Evolutionary conservation across 1,140 invertebrate species (phyloP), one percentile per base, ranked within the genome.

Genomic region (Meloidogyne chitwoodi): DNA sequence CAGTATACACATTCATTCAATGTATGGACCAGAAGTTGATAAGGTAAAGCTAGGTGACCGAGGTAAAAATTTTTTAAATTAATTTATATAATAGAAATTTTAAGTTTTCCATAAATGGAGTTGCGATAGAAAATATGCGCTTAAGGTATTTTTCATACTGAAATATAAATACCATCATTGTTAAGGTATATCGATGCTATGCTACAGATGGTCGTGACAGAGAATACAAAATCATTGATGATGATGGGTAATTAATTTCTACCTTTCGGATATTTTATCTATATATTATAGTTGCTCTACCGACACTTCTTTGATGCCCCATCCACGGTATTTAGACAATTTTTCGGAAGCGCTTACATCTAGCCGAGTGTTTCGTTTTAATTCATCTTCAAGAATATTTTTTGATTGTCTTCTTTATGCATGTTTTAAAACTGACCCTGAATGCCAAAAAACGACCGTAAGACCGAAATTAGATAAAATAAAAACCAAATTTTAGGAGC

Each of bases 321-420:
- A 82, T 27, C 64, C 77, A 29, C 63, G 29, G 16, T 82, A 82
- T 62, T 75, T 77, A 56, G 29, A 69, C 14, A 73, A 76, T 26
- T 22, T 72, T 12, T 76, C 74, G 63, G 62, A 66, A 19, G 81
- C 75, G 10, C 84, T 74, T 67, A 78, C 81, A 3, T 48, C 74
- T 26, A 78, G 76, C 38, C 68, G 77, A 38, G 81, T 82, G 26
- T 82, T 82, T 71, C 78, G 75, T 56, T 82, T 82, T 26, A 69
- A 77, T 26, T 67, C 78, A 14, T 74, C 81, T 26, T 74, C 68
- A 11, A 68, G 73, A 69, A 79, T 82, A 29, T 80, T 76, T 41
- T 82, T 82, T 29, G 74, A 82, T 67, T 82, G 81, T 29, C 63
- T 82, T 24, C 65, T 82, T 26, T 83, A 83, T 65, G 78, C 81